Conservation (phyloP, 2,113 vertebrate species). For the Cavia aperea region DNA sequence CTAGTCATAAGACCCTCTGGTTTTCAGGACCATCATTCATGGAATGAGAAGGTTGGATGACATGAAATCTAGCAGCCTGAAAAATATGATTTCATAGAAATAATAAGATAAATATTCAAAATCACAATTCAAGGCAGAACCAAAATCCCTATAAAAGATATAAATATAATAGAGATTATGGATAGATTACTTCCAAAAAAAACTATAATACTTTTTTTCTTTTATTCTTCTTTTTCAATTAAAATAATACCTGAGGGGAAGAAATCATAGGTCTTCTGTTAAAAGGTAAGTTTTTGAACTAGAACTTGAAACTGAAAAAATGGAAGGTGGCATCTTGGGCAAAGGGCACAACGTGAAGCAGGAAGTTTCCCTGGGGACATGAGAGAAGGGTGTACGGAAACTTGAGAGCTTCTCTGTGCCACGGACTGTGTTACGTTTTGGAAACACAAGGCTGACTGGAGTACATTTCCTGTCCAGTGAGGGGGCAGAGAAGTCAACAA, state of each 20-base stretch:
- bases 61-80: neutral
- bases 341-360: neutral
- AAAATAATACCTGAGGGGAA: neutral
- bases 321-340: neutral
- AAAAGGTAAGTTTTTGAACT: neutral
- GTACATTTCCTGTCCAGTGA: neutral
- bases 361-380: neutral
- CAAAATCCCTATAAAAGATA: neutral
- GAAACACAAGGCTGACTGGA: neutral
- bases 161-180: neutral
- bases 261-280: neutral
- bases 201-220: neutral
- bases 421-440: neutral
- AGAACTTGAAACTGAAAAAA: neutral
- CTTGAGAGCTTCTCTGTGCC: neutral
- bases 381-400: neutral
- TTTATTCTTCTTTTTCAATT: neutral
- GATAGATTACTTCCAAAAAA: neutral
- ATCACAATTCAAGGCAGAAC: neutral
- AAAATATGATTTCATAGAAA: neutral
- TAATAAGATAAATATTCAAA: neutral
- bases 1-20: neutral
- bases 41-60: neutral
- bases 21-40: neutral
- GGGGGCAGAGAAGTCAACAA: neutral